Evolutionary conservation across 1,140 invertebrate genomes (phyloP), one percentile per base, ranked within the genome.

Genomic region (Monochamus saltuarius): DNA sequence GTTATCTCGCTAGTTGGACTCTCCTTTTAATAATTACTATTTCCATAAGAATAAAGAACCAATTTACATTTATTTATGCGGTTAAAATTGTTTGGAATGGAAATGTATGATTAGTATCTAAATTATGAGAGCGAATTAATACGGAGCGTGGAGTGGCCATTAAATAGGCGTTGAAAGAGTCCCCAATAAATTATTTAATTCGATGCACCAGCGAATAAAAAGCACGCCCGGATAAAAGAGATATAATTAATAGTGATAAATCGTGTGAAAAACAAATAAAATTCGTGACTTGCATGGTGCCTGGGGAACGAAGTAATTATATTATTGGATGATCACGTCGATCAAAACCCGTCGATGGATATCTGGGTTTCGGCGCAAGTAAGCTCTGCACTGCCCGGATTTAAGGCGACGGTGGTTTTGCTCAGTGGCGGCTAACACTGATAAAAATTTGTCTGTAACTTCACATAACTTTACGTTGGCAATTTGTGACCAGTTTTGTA

Each of bases 221-320:
- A 36, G 22, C 19, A 38, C 52, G 13, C 19, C 4, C 43, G 42
- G 35, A 57, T 49, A 57, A 50, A 57, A 34, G 35, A 57, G 43
- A 57, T 57, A 57, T 57, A 57, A 57, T 57, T 57, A 57, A 49
- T 49, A 46, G 56, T 49, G 56, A 57, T 57, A 57, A 57, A 57
- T 57, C 56, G 56, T 38, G 35, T 57, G 56, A 57, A 57, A 49
- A 57, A 56, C 54, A 57, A 57, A 57, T 57, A 57, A 50, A 50
- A 57, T 49, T 57, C 56, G 56, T 57, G 56, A 57, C 56, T 56
- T 56, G 54, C 54, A 56, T 35, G 22, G 10, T 36, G 35, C 54
- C 40, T 45, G 35, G 35, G 29, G 17, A 29, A 42, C 39, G 45
- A 45, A 42, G 38, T 56, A 56, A 56, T 56, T 56, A 56, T 56